These are phyloP conservation scores for Thecocarcelia acutangulata DNA, from an alignment of 2,888 invertebrate genomes.

Conservation along the genomic window DNA sequence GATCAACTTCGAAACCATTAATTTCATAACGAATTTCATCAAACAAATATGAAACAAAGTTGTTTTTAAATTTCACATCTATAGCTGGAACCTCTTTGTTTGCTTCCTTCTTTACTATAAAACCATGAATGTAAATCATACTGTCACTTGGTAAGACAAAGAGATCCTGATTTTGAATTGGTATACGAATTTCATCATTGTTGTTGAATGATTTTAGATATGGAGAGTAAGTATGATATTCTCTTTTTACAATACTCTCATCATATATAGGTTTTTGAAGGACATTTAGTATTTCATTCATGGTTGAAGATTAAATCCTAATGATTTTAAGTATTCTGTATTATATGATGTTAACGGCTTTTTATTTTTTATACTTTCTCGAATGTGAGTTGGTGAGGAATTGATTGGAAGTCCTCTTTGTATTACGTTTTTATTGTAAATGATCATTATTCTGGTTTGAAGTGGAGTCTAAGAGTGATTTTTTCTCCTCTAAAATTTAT, in stretches of 20 bases:
- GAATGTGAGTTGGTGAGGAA: conserved; percentile 19
- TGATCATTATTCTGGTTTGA: conserved; percentile 2
- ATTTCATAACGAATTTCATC: neutral
- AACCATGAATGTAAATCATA: conserved; percentile 13
- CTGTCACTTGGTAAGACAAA: conserved; percentile 26
- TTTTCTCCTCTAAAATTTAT: conserved; percentile 15
- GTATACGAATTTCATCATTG: neutral
- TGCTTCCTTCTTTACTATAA: conserved; percentile 22
- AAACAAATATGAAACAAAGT: conserved; percentile 16
- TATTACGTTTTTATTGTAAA: conserved; percentile 24
- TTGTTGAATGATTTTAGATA: conserved; percentile 15
- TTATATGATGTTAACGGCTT: conserved; percentile 4
- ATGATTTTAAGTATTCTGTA: conserved; percentile 20
- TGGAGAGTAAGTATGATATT: conserved; percentile 23
- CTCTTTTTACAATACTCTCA: conserved; percentile 11
- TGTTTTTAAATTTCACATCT: conserved; percentile 23
- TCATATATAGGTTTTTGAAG: conserved; percentile 10
- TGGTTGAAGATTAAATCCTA: conserved; percentile 15
- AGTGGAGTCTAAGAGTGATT: conserved; percentile 2
- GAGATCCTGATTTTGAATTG: conserved; percentile 33
- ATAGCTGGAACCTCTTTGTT: conserved; percentile 16
- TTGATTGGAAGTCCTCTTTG: too few relatives aligned
- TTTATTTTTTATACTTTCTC: conserved; percentile 11
- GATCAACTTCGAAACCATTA: conserved; percentile 1
- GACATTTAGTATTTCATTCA: conserved; percentile 6